phyloP scores from a whole-genome alignment of 37 sponge, comb jelly and placozoan genomes.

The Spongilla lacustris region DNA sequence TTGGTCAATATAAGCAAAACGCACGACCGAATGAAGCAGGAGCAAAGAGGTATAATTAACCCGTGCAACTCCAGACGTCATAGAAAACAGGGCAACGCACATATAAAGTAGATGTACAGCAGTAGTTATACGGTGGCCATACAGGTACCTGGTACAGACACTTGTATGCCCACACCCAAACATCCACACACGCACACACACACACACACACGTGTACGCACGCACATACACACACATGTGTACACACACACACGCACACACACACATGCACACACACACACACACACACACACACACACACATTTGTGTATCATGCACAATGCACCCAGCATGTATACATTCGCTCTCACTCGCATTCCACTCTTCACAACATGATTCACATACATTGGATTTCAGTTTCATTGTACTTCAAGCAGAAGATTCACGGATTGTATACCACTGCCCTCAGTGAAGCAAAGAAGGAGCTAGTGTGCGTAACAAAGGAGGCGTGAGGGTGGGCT shows the following conservation, averaged over 20 bases:
- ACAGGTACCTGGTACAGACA: too few relatives aligned
- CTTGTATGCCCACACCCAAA: not conserved
- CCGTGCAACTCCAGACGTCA: too few relatives aligned
- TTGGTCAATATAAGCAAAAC: slow-evolving; percentile 48
- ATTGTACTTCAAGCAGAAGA: slow-evolving; percentile 70
- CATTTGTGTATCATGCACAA: not conserved
- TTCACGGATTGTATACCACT: slow-evolving; percentile 57
- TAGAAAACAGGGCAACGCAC: too few relatives aligned
- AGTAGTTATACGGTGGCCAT: too few relatives aligned
- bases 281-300: slow-evolving; percentile 52
- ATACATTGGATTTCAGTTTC: slow-evolving; percentile 42
- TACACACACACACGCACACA: slow-evolving; percentile 55
- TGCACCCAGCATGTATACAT: not conserved
- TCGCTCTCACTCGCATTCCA: too few relatives aligned
- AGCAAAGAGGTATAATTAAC: slow-evolving; percentile 51
- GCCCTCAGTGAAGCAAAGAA: slow-evolving; percentile 74
- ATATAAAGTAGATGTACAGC: too few relatives aligned
- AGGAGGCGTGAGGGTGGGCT: too few relatives aligned
- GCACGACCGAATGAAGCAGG: slow-evolving; percentile 61
- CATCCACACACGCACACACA: not conserved
- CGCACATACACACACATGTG: slow-evolving; percentile 45
- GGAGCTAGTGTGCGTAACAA: slow-evolving; percentile 57
- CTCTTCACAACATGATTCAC: not conserved
- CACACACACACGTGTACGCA: slow-evolving; percentile 28
- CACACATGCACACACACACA: slow-evolving; percentile 55